These are phyloP conservation scores for Musca vetustissima DNA, from an alignment of 1,140 invertebrate genomes.

Conservation along the genomic window DNA sequence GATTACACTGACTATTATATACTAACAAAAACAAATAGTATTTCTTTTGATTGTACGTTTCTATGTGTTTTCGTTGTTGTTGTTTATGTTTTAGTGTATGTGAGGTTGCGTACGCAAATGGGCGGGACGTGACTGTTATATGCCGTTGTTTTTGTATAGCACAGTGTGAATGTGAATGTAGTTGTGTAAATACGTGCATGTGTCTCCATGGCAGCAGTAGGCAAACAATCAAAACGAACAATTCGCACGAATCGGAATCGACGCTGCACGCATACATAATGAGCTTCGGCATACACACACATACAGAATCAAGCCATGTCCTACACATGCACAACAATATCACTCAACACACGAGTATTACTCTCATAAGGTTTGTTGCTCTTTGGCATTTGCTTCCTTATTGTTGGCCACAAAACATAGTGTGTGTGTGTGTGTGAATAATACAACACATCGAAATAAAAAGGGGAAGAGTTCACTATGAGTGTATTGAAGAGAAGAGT, in stretches of 20 bases:
- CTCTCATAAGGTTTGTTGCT: conserved; percentile 5
- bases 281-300: conserved; percentile 29
- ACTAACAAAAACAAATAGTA: too few relatives aligned
- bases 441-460: background rate
- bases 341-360: background rate
- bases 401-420: background rate
- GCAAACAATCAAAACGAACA: conserved; percentile 16
- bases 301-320: background rate
- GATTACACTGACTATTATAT: too few relatives aligned
- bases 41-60: too few relatives aligned
- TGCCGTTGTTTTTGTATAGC: conserved; percentile 33
- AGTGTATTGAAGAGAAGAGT: background rate
- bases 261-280: conserved; percentile 55
- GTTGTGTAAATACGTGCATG: conserved; percentile 1
- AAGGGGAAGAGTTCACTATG: too few relatives aligned
- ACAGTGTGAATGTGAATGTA: too few relatives aligned
- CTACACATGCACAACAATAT: too few relatives aligned
- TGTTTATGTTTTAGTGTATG: too few relatives aligned
- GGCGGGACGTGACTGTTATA: conserved; percentile 54
- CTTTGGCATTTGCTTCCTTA: conserved; percentile 20
- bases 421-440: conserved; percentile 23
- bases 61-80: too few relatives aligned
- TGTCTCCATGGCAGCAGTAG: background rate
- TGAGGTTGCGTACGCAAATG: conserved; percentile 50
- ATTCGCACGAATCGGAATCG: conserved; percentile 50